Evolutionary conservation across 2,797 vertebrate species (phyloP).

Genomic region (Petrocephalus sullivani): DNA sequence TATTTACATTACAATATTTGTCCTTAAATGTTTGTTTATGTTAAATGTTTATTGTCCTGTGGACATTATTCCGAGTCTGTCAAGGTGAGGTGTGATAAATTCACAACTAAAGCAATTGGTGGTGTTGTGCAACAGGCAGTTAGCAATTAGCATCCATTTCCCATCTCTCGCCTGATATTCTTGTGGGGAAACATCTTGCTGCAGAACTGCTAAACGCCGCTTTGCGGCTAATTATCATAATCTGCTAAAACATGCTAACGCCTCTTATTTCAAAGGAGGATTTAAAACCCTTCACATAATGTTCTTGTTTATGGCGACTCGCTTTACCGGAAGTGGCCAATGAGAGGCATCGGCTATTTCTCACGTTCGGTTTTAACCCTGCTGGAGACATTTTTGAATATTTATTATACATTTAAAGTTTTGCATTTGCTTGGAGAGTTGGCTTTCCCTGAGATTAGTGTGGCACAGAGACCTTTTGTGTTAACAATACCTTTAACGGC

Average conservation of each 20-base stretch:
- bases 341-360: neutral
- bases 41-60: neutral
- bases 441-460: neutral
- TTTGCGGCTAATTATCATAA: slow-evolving; percentile 10
- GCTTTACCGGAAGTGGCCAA: neutral
- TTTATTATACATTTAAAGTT: neutral
- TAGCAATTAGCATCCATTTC: too few species aligned
- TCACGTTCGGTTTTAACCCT: neutral
- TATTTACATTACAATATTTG: too few species aligned
- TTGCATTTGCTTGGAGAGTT: neutral
- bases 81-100: neutral
- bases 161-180: neutral
- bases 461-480: slow-evolving; percentile 4
- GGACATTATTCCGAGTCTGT: neutral
- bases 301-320: neutral
- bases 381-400: neutral
- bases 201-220: neutral
- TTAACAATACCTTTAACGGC: neutral
- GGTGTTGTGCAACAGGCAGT: neutral
- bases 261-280: neutral
- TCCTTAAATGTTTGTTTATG: too few species aligned
- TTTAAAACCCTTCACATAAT: neutral
- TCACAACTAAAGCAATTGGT: neutral
- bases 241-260: slow-evolving; percentile 23
- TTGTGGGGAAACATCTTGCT: neutral